Evolutionary conservation across 2,888 invertebrate genomes (phyloP), one percentile per base, ranked within the genome.

Genomic region (Parnassius apollo): DNA sequence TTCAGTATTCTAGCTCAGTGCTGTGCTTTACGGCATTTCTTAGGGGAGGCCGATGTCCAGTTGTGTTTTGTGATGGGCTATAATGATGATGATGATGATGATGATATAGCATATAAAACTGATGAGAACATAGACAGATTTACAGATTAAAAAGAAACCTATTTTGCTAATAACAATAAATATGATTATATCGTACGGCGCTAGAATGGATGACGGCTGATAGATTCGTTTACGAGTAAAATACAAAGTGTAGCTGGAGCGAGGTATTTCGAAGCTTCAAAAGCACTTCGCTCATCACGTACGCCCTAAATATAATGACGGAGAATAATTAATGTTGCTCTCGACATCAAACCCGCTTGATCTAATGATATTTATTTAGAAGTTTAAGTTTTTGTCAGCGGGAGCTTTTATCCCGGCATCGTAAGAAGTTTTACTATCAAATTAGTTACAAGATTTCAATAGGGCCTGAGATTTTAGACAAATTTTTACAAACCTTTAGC

Each of bases 301-400:
- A 69, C 68, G 70, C 68, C 71, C 58, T 48, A 44, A 25, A 59
- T 71, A 68, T 69, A 72, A 73, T 72, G 69, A 68, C 66, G 68
- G 62, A 53, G 58, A 57, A 69, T 73, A 72, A 74, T 74, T 72
- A 75, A 75, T 72, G 70, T 70, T 66, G 58, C 68, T 58, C 65
- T 42, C 45, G 46, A 50, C 56, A 50, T 59, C 52, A 42, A 25
- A 18, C 44, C 44, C 7, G 48, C 57, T 44, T 58, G 42, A 53
- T 48, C 11, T 54, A 62, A 62, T 62, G 62, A 22, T 61, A 57
- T 57, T 61, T 61, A 60, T 56, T 62, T 53, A 53, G 53, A 54
- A 62, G 54, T 58, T 58, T 46, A 2, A 13, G 46, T 53, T 51
- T 59, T 44, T 22, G 42, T 50, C 9, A 7, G 22, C 8, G 8